Evolutionary conservation across 2,888 invertebrate species (phyloP), one percentile per base, ranked within the genome.

Genomic region (Eudasyphora cyanicolor): DNA sequence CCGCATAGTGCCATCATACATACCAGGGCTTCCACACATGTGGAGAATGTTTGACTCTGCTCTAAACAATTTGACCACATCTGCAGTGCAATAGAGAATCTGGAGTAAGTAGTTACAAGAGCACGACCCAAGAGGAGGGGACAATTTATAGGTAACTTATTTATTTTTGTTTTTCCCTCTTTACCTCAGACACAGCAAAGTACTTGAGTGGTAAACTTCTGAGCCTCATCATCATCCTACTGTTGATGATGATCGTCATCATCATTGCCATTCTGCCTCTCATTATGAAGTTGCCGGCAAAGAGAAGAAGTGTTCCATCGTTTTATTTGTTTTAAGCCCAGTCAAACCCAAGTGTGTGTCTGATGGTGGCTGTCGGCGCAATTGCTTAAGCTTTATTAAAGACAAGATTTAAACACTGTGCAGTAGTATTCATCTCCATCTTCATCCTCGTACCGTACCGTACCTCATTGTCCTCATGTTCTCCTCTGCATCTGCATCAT

Each of bases 331-430:
- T n/a, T 45, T 45, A 45, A 32, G 45, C 2, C 45, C n/a, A 45
- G 38, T 14, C 38, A 12, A 14, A 14, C n/a, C 38, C 38, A 38
- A 70, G 54, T 32, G 51, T 70, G 51, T 70, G 19, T 77, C 51
- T 80, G 51, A n/a, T 64, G 70, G 73, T 79, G 79, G 82, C 76
- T 83, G 82, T 82, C 82, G 82, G 84, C 85, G 80, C 84, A 85
- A 86, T 82, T 84, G 85, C 84, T 86, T 85, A 83, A 87, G 88
- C 87, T 87, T 88, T 88, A 87, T 88, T 87, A 86, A 86, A 84
- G 81, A 76, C 79, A 86, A 76, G 81, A 79, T 73, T 78, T 77
- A 79, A 83, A 79, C 80, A 76, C 82, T 81, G 82, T 79, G 76
- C 85, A 78, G 51, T 81, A 51, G 57, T 45, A 17, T 62, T 10